Evolutionary conservation across 2,888 invertebrate genomes (phyloP).

Genomic region (Caenorhabditis afra): DNA sequence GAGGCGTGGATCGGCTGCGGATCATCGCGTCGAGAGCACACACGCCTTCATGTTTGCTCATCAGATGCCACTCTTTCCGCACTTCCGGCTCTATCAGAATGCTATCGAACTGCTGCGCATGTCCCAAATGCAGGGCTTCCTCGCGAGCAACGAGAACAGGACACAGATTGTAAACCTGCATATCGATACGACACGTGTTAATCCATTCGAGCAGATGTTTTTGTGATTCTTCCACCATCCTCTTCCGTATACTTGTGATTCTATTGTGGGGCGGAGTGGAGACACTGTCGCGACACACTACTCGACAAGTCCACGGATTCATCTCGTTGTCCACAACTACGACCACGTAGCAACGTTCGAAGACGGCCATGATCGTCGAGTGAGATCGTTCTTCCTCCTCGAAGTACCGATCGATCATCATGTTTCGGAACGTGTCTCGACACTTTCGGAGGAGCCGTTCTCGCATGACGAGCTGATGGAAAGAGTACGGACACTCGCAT

Average conservation of each 20-base stretch:
- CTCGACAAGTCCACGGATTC: conserved; percentile 32
- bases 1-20: conserved; percentile 9
- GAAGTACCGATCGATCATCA: conserved; percentile 12
- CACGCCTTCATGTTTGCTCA: conserved; percentile 44
- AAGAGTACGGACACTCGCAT: conserved; percentile 37
- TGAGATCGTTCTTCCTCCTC: neutral
- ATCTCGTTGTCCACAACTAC: conserved; percentile 33
- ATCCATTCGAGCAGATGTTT: conserved; percentile 16
- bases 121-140: neutral
- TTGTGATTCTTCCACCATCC: conserved; percentile 29
- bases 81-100: conserved; percentile 26
- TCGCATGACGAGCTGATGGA: conserved; percentile 40
- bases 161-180: conserved; percentile 32
- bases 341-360: conserved; percentile 2
- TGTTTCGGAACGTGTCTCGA: conserved; percentile 7
- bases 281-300: neutral
- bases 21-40: conserved; percentile 41
- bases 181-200: conserved; percentile 11
- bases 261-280: neutral
- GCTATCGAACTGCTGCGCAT: neutral
- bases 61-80: conserved; percentile 13
- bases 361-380: neutral
- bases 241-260: conserved; percentile 5
- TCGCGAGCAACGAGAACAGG: conserved; percentile 10
- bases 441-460: conserved; percentile 33